A percentile compares a stretch with the other conserved stretches of the same genome.
Conservation (phyloP, 2,113 vertebrate species). For the Lophochroa leadbeateri region DNA sequence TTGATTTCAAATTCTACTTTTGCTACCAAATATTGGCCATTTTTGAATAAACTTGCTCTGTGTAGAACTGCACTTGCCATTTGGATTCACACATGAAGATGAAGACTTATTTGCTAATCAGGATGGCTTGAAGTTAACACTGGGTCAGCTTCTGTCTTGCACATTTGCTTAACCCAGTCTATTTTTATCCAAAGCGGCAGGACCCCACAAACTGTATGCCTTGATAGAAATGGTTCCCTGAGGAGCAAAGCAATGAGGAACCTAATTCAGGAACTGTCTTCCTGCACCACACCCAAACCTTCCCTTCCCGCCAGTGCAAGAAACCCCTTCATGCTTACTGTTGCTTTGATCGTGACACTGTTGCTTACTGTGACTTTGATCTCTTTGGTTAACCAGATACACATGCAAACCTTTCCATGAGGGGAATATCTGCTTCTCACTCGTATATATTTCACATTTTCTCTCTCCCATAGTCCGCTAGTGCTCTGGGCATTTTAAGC, state of each 20-base stretch:
- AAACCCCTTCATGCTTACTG: background rate
- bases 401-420: background rate
- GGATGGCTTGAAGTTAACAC: background rate
- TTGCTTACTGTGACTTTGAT: background rate
- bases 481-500: background rate
- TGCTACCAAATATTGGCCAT: background rate
- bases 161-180: background rate
- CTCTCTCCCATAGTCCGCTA: background rate
- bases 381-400: background rate
- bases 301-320: background rate
- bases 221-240: accelerated
- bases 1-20: background rate
- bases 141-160: background rate
- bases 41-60: background rate
- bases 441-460: background rate
- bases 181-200: background rate
- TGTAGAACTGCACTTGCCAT: background rate
- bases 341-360: too few species aligned
- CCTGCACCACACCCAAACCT: background rate
- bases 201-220: background rate
- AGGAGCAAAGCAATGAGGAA: background rate
- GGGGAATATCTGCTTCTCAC: background rate
- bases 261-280: background rate
- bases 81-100: background rate
- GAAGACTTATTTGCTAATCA: background rate